Percentiles rank a stretch among this genome's conserved stretches.
phyloP scores from a whole-genome alignment of 2,797 vertebrate species.

The Galaxias olidus region DNA sequence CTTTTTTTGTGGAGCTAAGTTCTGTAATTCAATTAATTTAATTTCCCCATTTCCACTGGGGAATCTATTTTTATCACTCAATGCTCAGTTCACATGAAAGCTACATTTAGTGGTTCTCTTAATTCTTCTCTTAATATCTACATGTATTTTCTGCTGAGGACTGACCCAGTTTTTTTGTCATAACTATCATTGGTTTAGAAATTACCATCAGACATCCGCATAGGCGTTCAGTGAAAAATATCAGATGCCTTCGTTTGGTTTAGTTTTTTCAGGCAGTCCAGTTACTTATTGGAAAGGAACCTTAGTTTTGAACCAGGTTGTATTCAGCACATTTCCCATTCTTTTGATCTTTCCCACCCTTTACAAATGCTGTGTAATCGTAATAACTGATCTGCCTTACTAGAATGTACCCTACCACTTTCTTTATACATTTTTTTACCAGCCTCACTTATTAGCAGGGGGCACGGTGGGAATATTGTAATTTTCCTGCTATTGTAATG shows the following conservation, averaged over 20 bases:
- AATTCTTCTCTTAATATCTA: no score
- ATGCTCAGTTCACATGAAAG: slow-evolving; percentile 21
- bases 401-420: no score
- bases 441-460: no score
- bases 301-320: no score
- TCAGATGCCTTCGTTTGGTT: slow-evolving; percentile 40
- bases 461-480: no score
- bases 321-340: no score
- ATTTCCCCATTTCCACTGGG: slow-evolving; percentile 19
- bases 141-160: slow-evolving; percentile 27
- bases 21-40: slow-evolving; percentile 23
- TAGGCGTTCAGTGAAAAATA: slow-evolving; percentile 42
- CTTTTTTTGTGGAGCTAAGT: neutral
- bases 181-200: slow-evolving; percentile 49
- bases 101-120: slow-evolving; percentile 4
- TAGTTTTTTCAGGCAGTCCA: no score
- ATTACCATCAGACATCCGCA: slow-evolving; percentile 51
- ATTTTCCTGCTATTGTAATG: slow-evolving; percentile 42
- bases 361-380: no score
- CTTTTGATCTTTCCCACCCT: no score
- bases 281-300: no score
- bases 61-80: slow-evolving; percentile 19
- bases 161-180: slow-evolving; percentile 54
- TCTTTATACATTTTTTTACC: no score
- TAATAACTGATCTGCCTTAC: no score